A percentile compares a stretch with the other conserved stretches of the same genome.
These are phyloP conservation scores for Lophius americanus DNA, from an alignment of 2,797 vertebrate genomes.

Conservation along the genomic window DNA sequence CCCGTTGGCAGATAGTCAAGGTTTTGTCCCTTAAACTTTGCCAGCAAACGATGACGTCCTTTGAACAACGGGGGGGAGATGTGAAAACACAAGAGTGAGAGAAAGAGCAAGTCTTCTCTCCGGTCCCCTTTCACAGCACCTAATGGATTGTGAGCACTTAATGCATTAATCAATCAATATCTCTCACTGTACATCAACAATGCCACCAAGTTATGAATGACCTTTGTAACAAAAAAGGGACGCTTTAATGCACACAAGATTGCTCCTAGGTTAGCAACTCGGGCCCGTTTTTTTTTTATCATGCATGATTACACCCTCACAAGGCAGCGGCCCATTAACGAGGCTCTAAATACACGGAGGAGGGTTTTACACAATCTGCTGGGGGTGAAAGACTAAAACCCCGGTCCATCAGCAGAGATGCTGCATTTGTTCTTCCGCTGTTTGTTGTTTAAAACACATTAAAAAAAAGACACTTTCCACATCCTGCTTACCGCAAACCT, in stretches of 20 bases:
- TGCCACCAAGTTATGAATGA: slow-evolving; percentile 99
- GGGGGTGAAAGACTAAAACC: slow-evolving; percentile 47
- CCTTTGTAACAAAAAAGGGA: slow-evolving; percentile 98
- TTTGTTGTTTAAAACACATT: slow-evolving; percentile 6
- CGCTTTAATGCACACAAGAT: slow-evolving; percentile 96
- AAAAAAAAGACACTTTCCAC: slow-evolving; percentile 14
- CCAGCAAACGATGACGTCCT: slow-evolving; percentile 89
- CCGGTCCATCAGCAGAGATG: slow-evolving; percentile 20
- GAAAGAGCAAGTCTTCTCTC: slow-evolving; percentile 85
- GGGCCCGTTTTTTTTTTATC: slow-evolving; percentile 83
- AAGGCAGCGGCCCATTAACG: slow-evolving; percentile 86
- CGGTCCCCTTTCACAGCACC: slow-evolving; percentile 95
- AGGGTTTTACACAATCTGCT: slow-evolving; percentile 84
- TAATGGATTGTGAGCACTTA: slow-evolving; percentile 99
- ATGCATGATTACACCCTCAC: slow-evolving; percentile 90
- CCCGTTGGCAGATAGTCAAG: slow-evolving; percentile 95
- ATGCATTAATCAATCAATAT: slow-evolving; percentile 99
- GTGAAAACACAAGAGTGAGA: slow-evolving; percentile 93
- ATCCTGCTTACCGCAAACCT: background rate
- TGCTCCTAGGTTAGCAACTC: slow-evolving; percentile 94
- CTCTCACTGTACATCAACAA: slow-evolving; percentile 98
- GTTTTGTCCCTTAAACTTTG: slow-evolving; percentile 96
- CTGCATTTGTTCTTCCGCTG: slow-evolving; percentile 26
- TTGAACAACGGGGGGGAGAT: slow-evolving; percentile 91
- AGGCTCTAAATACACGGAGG: slow-evolving; percentile 84